Evolutionary conservation across 2,113 vertebrate species (phyloP).

Genomic region (Muscicapa adusta): DNA sequence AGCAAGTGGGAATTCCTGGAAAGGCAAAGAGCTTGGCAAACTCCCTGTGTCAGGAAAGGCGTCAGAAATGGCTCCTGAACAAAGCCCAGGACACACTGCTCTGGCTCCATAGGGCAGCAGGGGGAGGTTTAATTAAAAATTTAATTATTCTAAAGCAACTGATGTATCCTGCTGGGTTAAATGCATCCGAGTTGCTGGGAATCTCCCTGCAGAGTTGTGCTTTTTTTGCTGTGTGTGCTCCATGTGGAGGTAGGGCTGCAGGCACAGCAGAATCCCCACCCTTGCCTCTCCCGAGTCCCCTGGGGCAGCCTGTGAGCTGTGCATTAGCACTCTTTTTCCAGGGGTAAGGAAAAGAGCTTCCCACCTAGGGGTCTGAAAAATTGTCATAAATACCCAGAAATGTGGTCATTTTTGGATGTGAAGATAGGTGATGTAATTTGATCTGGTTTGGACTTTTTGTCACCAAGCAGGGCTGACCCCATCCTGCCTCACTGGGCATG

Average conservation of each 20-base stretch:
- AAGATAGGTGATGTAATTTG: background rate
- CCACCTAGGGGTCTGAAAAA: background rate
- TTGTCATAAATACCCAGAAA: background rate
- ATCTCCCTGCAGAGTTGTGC: rapidly evolving
- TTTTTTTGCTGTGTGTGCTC: rapidly evolving
- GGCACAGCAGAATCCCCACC: background rate
- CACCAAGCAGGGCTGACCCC: background rate
- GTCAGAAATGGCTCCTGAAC: background rate
- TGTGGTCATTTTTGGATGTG: background rate
- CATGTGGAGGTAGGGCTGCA: background rate
- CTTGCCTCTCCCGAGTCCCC: rapidly evolving
- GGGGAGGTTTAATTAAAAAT: rapidly evolving
- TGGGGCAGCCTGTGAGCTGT: background rate
- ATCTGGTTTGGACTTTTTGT: background rate
- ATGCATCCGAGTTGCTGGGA: background rate
- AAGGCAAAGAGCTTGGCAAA: background rate
- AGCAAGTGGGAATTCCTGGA: background rate
- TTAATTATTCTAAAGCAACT: background rate
- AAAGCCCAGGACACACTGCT: background rate
- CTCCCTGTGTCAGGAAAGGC: background rate
- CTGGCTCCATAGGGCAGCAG: background rate
- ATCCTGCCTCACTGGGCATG: background rate
- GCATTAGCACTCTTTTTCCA: background rate
- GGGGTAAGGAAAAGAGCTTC: background rate
- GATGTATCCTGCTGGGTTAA: background rate